phyloP scores from a whole-genome alignment of 2,797 vertebrate genomes.

The Poecile montanus region DNA sequence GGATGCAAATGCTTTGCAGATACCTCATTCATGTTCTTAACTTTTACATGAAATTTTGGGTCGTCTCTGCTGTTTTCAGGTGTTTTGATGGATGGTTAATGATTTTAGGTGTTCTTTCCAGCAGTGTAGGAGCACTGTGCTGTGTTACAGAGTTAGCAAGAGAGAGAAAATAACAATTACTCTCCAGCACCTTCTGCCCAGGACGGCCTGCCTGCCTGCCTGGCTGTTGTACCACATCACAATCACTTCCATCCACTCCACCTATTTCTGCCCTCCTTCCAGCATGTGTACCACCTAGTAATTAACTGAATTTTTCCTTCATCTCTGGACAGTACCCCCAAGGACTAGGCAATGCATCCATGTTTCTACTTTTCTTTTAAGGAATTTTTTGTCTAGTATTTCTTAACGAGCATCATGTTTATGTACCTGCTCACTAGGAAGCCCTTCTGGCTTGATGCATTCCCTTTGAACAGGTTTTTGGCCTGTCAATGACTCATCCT shows the following conservation, averaged over 20 bases:
- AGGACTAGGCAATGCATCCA: background rate
- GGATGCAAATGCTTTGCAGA: background rate
- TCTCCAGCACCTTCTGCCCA: background rate
- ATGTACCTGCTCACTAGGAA: background rate
- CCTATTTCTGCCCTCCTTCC: background rate
- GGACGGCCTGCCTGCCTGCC: background rate
- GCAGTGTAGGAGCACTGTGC: background rate
- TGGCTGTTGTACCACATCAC: background rate
- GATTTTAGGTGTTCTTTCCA: background rate
- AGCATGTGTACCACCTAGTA: background rate
- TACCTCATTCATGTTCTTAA: background rate
- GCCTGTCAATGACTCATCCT: background rate
- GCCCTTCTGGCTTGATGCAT: background rate
- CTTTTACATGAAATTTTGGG: background rate
- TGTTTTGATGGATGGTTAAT: background rate
- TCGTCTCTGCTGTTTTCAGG: background rate
- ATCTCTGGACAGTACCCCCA: background rate
- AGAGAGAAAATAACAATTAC: background rate
- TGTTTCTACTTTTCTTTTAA: background rate
- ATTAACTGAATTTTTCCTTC: background rate
- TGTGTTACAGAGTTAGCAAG: background rate
- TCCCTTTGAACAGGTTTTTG: background rate
- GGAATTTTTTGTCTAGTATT: background rate
- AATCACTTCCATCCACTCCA: background rate
- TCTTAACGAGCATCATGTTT: background rate